Conservation (phyloP, 2,113 vertebrate genomes). For the Chionodraco myersi region DNA sequence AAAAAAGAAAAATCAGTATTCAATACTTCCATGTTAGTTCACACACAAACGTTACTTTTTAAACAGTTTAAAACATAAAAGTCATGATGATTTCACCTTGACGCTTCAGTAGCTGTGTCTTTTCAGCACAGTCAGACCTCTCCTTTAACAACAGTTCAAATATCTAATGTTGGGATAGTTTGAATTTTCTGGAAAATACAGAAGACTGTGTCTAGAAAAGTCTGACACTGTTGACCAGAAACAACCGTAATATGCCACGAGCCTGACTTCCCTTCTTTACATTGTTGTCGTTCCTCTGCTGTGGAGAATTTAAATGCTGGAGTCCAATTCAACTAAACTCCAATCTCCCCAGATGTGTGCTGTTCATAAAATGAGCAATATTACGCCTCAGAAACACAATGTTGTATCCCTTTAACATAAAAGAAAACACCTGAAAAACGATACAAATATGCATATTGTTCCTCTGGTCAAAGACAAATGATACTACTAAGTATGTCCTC, state of each 20-base stretch:
- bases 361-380: not conserved
- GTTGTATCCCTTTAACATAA: not conserved
- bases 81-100: no score
- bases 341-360: no score
- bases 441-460: not conserved
- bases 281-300: not conserved
- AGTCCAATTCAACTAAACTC: no score
- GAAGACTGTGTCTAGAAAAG: not conserved
- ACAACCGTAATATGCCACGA: not conserved
- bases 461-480: not conserved
- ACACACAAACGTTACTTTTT: not conserved
- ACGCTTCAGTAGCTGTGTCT: not conserved
- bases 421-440: not conserved
- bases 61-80: not conserved
- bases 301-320: no score
- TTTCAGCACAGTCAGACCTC: not conserved
- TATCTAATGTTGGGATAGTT: not conserved
- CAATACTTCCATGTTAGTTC: not conserved
- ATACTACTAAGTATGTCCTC: not conserved
- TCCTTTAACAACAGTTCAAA: not conserved
- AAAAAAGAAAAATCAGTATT: no score
- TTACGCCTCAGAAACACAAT: not conserved
- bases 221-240: not conserved
- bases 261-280: not conserved
- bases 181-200: not conserved